Percentiles rank a stretch among this genome's conserved stretches.
phyloP scores from a whole-genome alignment of 1,140 invertebrate species.

The Batillaria attramentaria region DNA sequence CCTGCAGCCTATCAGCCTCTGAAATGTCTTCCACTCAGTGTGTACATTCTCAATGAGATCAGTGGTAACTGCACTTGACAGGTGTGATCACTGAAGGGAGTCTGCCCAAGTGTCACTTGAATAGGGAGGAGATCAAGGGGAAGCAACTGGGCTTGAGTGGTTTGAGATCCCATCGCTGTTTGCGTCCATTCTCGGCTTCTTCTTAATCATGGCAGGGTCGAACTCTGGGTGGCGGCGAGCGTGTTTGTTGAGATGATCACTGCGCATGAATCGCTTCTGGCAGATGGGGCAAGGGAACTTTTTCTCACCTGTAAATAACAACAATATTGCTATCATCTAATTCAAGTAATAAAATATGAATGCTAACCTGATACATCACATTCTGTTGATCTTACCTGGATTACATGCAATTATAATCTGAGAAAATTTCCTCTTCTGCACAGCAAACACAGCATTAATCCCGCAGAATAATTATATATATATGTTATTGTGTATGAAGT shows the following conservation, averaged over 20 bases:
- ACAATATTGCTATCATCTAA: background rate
- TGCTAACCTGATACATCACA: background rate
- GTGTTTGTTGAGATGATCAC: constrained; percentile 72
- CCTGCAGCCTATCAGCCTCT: no score
- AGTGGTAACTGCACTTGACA: no score
- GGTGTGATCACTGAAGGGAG: no score
- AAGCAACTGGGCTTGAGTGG: constrained; percentile 40
- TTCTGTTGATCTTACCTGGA: background rate
- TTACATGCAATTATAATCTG: background rate
- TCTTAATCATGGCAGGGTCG: constrained; percentile 56
- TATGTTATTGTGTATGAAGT: no score
- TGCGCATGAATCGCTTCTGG: constrained; percentile 93
- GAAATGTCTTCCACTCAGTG: no score
- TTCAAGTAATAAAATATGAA: background rate
- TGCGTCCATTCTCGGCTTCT: constrained; percentile 27
- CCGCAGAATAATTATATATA: no score
- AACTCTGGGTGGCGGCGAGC: constrained; percentile 70
- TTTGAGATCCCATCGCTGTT: constrained; percentile 42
- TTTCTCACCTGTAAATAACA: constrained; percentile 80
- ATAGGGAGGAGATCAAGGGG: constrained; percentile 35
- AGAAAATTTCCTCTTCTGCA: background rate
- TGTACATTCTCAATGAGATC: no score
- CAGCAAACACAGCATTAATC: background rate
- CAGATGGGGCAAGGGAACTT: constrained; percentile 92
- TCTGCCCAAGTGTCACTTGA: no score